Evolutionary conservation across 2,797 vertebrate genomes (phyloP), one percentile per base, ranked within the genome.

Genomic region (Labroides dimidiatus): DNA sequence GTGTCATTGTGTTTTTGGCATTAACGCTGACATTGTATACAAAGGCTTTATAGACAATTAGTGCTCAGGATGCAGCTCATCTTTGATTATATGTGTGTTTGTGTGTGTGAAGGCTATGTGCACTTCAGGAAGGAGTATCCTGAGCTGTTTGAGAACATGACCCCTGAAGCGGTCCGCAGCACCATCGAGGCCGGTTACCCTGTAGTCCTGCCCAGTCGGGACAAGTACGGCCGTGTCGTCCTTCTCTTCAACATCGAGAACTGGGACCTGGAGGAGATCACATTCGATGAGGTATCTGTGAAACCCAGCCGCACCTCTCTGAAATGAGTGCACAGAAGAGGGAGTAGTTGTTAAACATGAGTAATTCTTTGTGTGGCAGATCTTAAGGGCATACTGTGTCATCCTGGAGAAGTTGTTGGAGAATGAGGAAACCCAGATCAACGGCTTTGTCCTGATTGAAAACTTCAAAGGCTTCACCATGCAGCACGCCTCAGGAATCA

Each of bases 201-300:
- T 0, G 96, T 97, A 61, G 95, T 99, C 59, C 94, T 99, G 64
- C 88, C 95, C 88, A 96, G 87, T 73, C 93, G 98, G 66, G 98
- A 99, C 93, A 97, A 95, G 83, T 93, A 96, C 0, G 98, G 98
- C 45, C 96, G 94, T 3, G 96, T 96, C 27, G 96, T 99, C 64
- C 92, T 99, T 91, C 95, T 99, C 80, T 99, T 99, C 92, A 99
- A 97, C 89, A 98, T 98, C 1, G 96, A 99, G 90, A 96, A 96
- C 93, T 99, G 98, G 98, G 97, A 99, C 80, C 95, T 95, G 0
- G 97, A 99, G 81, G 98, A 99, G 87, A 96, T 99, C 92, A 99
- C 98, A 10, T 99, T 99, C 0, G 96, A 99, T 14, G 98, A 99
- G 97, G 98, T 99, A 94, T 75, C 59, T 13, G 47, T 0, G 9